Conservation (phyloP, 2,888 invertebrate species). For the Willowsia nigromaculata region DNA sequence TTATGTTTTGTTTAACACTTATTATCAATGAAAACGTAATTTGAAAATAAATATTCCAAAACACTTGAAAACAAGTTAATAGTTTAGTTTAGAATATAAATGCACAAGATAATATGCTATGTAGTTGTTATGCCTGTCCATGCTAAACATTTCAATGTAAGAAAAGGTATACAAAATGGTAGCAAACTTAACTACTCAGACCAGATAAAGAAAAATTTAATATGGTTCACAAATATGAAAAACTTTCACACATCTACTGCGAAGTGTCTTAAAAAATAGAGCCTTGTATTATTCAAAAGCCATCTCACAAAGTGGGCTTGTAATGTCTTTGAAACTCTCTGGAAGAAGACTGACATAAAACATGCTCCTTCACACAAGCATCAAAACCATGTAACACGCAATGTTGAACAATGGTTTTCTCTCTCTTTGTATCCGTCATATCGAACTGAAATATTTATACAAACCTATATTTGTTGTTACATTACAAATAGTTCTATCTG, state of each 20-base stretch:
- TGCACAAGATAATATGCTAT: background rate
- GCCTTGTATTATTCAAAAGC: constrained; percentile 23
- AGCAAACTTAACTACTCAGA: background rate
- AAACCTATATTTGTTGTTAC: background rate
- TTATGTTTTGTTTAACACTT: background rate
- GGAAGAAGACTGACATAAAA: constrained; percentile 29
- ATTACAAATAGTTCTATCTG: background rate
- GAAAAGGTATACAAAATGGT: background rate
- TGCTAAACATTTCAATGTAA: background rate
- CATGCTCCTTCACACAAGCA: background rate
- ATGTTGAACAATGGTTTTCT: background rate
- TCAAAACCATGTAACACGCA: constrained; percentile 29
- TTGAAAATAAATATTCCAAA: background rate
- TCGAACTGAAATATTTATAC: background rate
- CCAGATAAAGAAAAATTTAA: background rate
- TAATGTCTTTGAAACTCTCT: constrained; percentile 40
- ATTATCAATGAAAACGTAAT: background rate
- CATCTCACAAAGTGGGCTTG: background rate
- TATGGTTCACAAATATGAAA: background rate
- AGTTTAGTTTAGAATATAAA: background rate
- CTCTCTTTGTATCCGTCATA: background rate
- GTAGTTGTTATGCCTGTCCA: background rate
- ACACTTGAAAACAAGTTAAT: background rate
- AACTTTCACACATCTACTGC: background rate
- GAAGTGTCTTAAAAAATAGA: background rate